Evolutionary conservation across 2,888 invertebrate species (phyloP).

Genomic region (Perdita meconis): DNA sequence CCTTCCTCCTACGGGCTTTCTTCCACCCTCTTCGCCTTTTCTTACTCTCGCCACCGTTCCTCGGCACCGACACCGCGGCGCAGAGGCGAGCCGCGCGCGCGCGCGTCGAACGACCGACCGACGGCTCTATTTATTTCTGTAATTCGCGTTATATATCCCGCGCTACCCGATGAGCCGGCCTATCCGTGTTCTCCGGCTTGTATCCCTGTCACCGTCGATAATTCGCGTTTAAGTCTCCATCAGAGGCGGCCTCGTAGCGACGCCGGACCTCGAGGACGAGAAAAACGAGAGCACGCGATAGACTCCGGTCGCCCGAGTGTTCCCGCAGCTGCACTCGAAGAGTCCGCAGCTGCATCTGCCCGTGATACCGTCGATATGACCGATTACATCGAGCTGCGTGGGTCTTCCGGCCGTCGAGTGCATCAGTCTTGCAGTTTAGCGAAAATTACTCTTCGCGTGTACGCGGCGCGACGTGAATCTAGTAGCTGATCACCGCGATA

Average conservation of each 20-base stretch:
- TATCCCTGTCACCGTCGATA: constrained; percentile 58
- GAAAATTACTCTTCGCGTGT: constrained; percentile 58
- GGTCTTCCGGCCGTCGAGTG: constrained; percentile 44
- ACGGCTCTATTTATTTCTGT: constrained; percentile 81
- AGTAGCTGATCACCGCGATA: constrained; percentile 57
- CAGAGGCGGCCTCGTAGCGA: constrained; percentile 9
- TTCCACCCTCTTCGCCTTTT: constrained; percentile 22
- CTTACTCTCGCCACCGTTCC: constrained; percentile 56
- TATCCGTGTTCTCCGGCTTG: constrained; percentile 41
- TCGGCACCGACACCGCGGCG: no score
- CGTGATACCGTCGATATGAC: constrained; percentile 53
- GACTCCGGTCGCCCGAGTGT: constrained; percentile 13
- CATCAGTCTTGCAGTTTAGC: constrained; percentile 50
- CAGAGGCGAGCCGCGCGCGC: constrained; percentile 43
- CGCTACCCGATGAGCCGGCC: constrained; percentile 45
- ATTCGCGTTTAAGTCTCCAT: constrained; percentile 58
- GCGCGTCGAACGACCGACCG: constrained; percentile 71
- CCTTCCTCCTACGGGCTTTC: constrained; percentile 35
- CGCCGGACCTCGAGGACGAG: constrained; percentile 8
- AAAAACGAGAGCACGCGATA: constrained; percentile 33
- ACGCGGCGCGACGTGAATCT: constrained; percentile 40
- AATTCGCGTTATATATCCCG: constrained; percentile 69
- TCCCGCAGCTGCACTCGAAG: constrained; percentile 41
- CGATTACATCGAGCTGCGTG: constrained; percentile 57
- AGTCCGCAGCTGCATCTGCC: constrained; percentile 54